phyloP scores from a whole-genome alignment of 2,888 invertebrate genomes.

The Alcis repandata region DNA sequence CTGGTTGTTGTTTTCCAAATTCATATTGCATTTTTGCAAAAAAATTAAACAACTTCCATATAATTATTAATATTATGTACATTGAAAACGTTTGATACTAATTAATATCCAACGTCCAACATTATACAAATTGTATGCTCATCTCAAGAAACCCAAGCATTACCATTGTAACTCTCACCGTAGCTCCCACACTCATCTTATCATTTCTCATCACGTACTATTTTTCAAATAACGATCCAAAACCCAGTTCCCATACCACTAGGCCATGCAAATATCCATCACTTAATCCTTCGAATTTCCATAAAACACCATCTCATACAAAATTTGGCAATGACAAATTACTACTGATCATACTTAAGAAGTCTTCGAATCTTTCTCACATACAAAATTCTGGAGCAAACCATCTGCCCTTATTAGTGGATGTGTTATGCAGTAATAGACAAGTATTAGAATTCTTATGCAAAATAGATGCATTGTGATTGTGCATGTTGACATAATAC shows the following conservation, averaged over 20 bases:
- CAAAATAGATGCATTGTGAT: slow-evolving; percentile 76
- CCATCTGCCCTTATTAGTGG: slow-evolving; percentile 70
- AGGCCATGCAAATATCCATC: slow-evolving; percentile 60
- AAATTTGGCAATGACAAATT: slow-evolving; percentile 82
- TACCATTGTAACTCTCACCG: slow-evolving; percentile 1
- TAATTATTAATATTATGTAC: too few relatives aligned
- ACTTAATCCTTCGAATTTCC: slow-evolving; percentile 65
- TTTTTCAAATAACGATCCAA: slow-evolving; percentile 41
- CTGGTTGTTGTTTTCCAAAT: too few relatives aligned
- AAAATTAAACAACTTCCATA: too few relatives aligned
- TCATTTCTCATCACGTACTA: slow-evolving; percentile 43
- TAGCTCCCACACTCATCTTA: slow-evolving; percentile 11
- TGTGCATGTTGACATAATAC: slow-evolving; percentile 85
- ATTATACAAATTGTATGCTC: neutral
- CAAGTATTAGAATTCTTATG: slow-evolving; percentile 79
- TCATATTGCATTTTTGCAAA: too few relatives aligned
- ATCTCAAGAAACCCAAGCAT: neutral
- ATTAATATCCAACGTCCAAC: too few relatives aligned
- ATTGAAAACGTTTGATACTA: too few relatives aligned
- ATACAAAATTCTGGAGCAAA: slow-evolving; percentile 56
- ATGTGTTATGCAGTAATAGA: slow-evolving; percentile 82
- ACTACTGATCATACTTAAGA: slow-evolving; percentile 48
- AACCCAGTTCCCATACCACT: slow-evolving; percentile 49
- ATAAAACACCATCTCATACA: slow-evolving; percentile 56
- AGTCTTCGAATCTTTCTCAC: slow-evolving; percentile 63